Conservation (phyloP, 1,140 invertebrate species). For the Drosophila bipectinata region DNA sequence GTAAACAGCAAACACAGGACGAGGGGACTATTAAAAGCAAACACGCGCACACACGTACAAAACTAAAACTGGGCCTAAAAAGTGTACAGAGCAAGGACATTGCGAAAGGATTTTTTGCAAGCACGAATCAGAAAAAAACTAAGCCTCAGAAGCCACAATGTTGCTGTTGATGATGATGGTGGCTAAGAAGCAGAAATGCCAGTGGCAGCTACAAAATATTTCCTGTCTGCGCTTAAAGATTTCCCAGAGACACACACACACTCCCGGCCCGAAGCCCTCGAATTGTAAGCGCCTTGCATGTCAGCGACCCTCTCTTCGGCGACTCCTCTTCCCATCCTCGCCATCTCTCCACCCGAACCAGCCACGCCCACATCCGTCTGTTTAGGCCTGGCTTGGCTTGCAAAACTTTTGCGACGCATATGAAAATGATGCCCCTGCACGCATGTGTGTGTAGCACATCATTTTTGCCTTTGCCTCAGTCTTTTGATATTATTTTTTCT, state of each 20-base stretch:
- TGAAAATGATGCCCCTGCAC: conserved; percentile 74
- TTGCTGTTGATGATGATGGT: conserved; percentile 41
- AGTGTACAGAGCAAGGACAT: conserved; percentile 70
- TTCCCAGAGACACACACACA: conserved; percentile 63
- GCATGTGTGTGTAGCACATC: conserved; percentile 52
- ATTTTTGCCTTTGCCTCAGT: conserved; percentile 54
- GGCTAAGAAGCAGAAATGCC: conserved; percentile 23
- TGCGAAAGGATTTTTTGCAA: conserved; percentile 64
- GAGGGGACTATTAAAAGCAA: conserved; percentile 73
- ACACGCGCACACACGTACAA: conserved; percentile 23
- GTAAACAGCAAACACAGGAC: conserved; percentile 42
- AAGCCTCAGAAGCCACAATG: conserved; percentile 62
- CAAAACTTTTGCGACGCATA: conserved; percentile 63
- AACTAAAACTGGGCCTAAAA: conserved; percentile 71
- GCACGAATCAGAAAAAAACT: conserved; percentile 32
- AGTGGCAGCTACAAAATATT: conserved; percentile 60
- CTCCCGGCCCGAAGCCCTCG: conserved; percentile 43
- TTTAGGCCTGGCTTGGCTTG: conserved; percentile 47
- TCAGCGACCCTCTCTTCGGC: conserved; percentile 58
- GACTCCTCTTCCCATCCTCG: background rate
- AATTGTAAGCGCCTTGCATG: conserved; percentile 79
- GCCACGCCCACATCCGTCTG: conserved; percentile 49
- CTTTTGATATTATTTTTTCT: conserved; percentile 58
- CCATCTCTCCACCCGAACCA: background rate
- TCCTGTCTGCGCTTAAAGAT: conserved; percentile 80